Percentiles rank a stretch among this genome's conserved stretches.
These are phyloP conservation scores for Oryctes rhinoceros DNA, from an alignment of 1,140 invertebrate genomes.

Conservation along the genomic window DNA sequence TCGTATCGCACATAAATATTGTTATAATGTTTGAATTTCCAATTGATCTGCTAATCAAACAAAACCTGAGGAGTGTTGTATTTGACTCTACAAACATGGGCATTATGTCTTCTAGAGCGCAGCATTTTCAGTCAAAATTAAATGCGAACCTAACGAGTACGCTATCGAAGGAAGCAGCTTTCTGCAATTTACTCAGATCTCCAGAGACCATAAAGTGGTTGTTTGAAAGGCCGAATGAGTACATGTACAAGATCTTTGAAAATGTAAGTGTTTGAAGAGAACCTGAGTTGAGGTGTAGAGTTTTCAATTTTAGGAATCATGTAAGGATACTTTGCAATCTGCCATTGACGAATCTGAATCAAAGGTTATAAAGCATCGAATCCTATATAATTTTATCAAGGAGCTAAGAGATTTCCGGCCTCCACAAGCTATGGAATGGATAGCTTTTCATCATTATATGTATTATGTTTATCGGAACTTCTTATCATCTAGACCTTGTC, in stretches of 20 bases:
- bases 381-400: conserved; percentile 53
- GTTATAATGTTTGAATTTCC: conserved; percentile 41
- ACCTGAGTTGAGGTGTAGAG: neutral
- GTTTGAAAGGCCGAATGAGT: conserved; percentile 27
- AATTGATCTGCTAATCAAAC: conserved; percentile 37
- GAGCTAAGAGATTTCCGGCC: conserved; percentile 53
- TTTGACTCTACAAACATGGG: conserved; percentile 39
- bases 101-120: conserved; percentile 30
- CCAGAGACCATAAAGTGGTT: conserved; percentile 36
- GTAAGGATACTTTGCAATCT: conserved; percentile 7
- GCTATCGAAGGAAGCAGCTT: conserved; percentile 9
- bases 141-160: neutral
- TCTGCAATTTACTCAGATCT: conserved; percentile 34
- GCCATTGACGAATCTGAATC: conserved; percentile 20
- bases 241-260: conserved; percentile 38
- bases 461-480: conserved; percentile 56
- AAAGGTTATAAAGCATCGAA: conserved; percentile 39
- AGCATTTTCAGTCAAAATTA: conserved; percentile 34
- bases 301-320: conserved; percentile 3
- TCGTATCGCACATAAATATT: conserved; percentile 23
- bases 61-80: conserved; percentile 34
- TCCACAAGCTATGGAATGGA: conserved; percentile 50
- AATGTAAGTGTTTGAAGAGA: conserved; percentile 13
- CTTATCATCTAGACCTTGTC: conserved; percentile 44
- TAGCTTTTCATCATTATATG: conserved; percentile 55